Percentiles rank a stretch among this genome's conserved stretches.
These are phyloP conservation scores for Microctonus brassicae DNA, from an alignment of 2,888 invertebrate genomes.

Conservation along the genomic window DNA sequence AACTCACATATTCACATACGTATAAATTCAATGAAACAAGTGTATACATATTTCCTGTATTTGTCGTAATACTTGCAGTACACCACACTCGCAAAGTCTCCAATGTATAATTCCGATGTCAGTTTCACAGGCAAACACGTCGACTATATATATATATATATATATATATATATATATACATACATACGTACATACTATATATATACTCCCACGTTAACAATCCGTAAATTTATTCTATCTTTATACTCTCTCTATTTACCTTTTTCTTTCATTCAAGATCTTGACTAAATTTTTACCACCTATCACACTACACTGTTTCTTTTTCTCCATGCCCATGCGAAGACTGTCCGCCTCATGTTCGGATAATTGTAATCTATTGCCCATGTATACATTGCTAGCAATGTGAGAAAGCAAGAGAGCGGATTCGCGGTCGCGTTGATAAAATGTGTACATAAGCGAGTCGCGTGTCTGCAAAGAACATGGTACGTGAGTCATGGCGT, in stretches of 20 bases:
- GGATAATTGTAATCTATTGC: conserved; percentile 68
- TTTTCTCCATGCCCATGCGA: conserved; percentile 13
- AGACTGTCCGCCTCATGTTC: conserved; percentile 57
- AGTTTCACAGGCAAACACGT: conserved; percentile 7
- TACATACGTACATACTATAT: too few species aligned
- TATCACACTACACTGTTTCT: neutral
- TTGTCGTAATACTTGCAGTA: neutral
- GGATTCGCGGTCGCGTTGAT: conserved; percentile 53
- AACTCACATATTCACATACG: neutral
- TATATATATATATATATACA: too few species aligned
- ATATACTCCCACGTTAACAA: conserved; percentile 44
- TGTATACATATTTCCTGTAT: neutral
- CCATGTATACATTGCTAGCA: conserved; percentile 37
- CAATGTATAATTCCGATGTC: neutral
- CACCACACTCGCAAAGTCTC: neutral
- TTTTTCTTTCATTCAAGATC: neutral
- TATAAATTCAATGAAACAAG: neutral
- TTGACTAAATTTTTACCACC: neutral
- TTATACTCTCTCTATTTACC: conserved; percentile 9
- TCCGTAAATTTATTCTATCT: neutral
- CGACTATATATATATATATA: neutral
- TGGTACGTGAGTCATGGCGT: conserved; percentile 28
- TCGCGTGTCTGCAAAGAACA: conserved; percentile 34
- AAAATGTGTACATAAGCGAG: conserved; percentile 54
- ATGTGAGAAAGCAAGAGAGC: conserved; percentile 37